Evolutionary conservation across 2,888 invertebrate genomes (phyloP), one percentile per base, ranked within the genome.

Genomic region (Sinotaia quadrata): DNA sequence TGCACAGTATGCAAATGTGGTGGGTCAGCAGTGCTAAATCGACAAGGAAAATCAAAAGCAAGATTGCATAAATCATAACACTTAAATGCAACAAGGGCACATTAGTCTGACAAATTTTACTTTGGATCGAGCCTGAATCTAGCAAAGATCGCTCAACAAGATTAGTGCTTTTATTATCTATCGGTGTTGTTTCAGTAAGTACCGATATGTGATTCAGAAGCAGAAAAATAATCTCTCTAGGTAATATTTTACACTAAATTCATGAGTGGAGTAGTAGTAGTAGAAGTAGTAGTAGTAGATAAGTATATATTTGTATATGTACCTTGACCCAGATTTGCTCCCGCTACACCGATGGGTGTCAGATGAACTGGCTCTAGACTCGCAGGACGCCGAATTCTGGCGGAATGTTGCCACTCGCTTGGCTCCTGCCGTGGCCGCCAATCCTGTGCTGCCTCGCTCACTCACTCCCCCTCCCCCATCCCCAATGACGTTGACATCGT

Each of bases 381-480:
- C 78, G 54, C 72, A 75, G 3, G 76, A 75, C 7, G 78, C 65
- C 3, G 75, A 75, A 41, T 76, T 68, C 51, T 75, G 76, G 10
- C 75, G 63, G 21, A 70, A 49, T 8, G 67, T 47, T 34, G 52
- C 37, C 0, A 63, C 33, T 4, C 72, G 34, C 44, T 36, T 21
- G 31, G 49, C 7, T 37, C 54, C 47, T 29, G 15, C 62, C 15
- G 12, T n/a, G 18, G 29, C 15, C 24, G 27, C 47, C 37, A 27
- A 52, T 21, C 58, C 60, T 2, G 29, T 47, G 10, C 18, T 41
- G 18, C 37, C 37, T 31, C 54, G 24, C n/a, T 8, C 29, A n/a
- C 63, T 63, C 1, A 37, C 54, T 15, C 63, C 31, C 29, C 31
- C 52, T n/a, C 63, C 36, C 0, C 51, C 62, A 4, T 54, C 33